Percentiles rank a stretch among this genome's conserved stretches.
Conservation (phyloP, 92 coral and sea anemone genomes). For the Anthopleura xanthogrammica region DNA sequence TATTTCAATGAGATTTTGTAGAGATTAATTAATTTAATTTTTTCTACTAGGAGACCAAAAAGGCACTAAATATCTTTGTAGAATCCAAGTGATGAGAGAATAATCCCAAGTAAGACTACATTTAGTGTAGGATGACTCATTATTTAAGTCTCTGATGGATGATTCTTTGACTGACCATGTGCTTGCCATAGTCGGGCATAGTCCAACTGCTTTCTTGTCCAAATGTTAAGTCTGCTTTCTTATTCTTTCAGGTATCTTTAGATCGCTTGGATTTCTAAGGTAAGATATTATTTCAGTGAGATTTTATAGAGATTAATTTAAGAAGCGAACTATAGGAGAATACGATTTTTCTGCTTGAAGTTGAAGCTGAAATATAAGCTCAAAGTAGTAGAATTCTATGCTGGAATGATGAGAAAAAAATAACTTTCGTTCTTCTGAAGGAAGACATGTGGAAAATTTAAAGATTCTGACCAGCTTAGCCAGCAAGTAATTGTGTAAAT, state of each 20-base stretch:
- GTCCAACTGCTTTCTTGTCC: not conserved
- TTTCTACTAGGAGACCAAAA: too few species aligned
- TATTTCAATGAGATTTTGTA: too few species aligned
- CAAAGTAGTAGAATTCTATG: not conserved
- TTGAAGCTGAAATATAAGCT: too few species aligned
- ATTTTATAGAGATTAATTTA: too few species aligned
- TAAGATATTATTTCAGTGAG: not conserved
- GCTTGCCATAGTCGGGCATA: not conserved
- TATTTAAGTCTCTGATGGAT: conserved; percentile 59
- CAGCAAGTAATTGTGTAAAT: too few species aligned
- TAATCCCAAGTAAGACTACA: conserved; percentile 43
- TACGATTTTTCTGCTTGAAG: too few species aligned
- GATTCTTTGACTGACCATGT: not conserved
- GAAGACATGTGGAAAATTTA: conserved; percentile 28
- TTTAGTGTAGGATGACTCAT: conserved; percentile 48
- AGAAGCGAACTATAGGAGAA: too few species aligned
- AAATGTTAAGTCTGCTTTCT: not conserved
- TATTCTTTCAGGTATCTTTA: not conserved
- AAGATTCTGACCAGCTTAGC: conserved; percentile 16
- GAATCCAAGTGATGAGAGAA: conserved; percentile 28
- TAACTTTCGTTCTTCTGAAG: conserved; percentile 77
- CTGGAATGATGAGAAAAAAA: conserved; percentile 14
- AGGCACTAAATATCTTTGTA: not conserved
- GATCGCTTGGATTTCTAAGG: not conserved
- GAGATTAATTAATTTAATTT: too few species aligned